Evolutionary conservation across 2,797 vertebrate species (phyloP).

Genomic region (Todus mexicanus): DNA sequence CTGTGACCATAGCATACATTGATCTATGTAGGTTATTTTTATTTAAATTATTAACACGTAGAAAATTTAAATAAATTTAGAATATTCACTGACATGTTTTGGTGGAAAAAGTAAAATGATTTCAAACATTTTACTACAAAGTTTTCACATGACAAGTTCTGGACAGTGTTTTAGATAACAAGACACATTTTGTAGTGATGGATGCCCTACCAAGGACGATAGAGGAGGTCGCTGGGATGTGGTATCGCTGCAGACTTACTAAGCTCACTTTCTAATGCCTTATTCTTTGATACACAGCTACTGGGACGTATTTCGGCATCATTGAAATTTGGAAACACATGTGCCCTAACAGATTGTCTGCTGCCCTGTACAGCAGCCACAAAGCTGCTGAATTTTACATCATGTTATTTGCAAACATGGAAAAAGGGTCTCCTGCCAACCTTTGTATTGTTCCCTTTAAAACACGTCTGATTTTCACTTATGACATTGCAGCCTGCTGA

Average conservation of each 20-base stretch:
- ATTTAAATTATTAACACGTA: not conserved
- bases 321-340: slow-evolving; percentile 11
- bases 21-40: not conserved
- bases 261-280: not conserved
- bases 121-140: not conserved
- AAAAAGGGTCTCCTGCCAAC: slow-evolving; percentile 36
- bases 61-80: not conserved
- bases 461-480: slow-evolving; percentile 3
- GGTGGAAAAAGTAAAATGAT: not conserved
- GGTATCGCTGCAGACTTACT: not conserved
- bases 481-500: not conserved
- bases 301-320: not conserved
- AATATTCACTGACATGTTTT: not conserved
- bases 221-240: not conserved
- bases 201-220: not conserved
- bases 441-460: slow-evolving; percentile 14
- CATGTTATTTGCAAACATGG: slow-evolving; percentile 10
- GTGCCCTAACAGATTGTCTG: not conserved
- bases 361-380: not conserved
- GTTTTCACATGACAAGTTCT: not conserved
- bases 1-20: not conserved
- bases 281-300: not conserved
- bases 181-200: not conserved
- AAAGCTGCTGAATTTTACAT: slow-evolving; percentile 47
- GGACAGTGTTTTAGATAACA: not conserved